These are phyloP conservation scores for Sussaba pulchella DNA, from an alignment of 2,888 invertebrate genomes.

Conservation along the genomic window DNA sequence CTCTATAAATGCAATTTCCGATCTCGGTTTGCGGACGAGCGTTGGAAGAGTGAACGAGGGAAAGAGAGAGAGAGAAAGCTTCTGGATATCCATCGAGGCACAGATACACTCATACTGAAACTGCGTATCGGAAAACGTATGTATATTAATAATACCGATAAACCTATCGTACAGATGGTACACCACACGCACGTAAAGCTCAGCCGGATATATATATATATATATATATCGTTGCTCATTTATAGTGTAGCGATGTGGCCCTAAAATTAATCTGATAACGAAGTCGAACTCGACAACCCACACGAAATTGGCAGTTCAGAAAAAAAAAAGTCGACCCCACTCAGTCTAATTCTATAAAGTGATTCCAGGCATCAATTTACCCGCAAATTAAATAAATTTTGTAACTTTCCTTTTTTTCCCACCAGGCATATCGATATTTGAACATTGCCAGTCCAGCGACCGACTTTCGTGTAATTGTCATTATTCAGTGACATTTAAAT, in stretches of 20 bases:
- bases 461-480: neutral
- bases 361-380: neutral
- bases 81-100: conserved; percentile 8
- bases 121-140: conserved; percentile 11
- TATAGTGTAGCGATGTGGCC: neutral
- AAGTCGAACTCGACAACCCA: conserved; percentile 12
- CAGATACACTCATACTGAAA: conserved; percentile 1
- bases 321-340: neutral
- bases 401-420: neutral
- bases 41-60: neutral
- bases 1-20: conserved; percentile 44
- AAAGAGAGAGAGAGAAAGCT: neutral
- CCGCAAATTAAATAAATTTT: conserved; percentile 6
- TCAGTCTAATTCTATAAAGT: conserved; percentile 8
- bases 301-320: conserved; percentile 3
- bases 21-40: conserved; percentile 20
- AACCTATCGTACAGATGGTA: conserved; percentile 4
- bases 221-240: conserved; percentile 22
- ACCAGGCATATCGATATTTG: too few relatives aligned
- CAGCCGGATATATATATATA: too few relatives aligned
- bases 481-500: neutral
- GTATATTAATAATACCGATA: conserved; percentile 24
- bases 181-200: neutral
- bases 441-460: neutral
- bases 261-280: conserved; percentile 11